A percentile compares a stretch with the other conserved stretches of the same genome.
Evolutionary conservation across 2,888 invertebrate genomes (phyloP).

Genomic region (Plebejus melissa): DNA sequence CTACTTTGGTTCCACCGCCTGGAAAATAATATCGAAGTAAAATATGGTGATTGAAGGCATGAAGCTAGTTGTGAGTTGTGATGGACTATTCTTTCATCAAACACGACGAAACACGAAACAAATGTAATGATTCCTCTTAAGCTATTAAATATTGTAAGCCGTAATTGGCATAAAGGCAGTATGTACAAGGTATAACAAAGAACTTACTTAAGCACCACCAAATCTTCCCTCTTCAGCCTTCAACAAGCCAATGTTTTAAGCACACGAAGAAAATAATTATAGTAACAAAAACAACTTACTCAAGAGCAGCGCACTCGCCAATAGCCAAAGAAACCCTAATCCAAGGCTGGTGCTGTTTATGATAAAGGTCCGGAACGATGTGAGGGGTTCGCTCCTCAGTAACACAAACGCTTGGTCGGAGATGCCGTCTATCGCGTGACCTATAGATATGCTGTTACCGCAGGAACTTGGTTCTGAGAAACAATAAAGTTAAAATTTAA

Average conservation of each 20-base stretch:
- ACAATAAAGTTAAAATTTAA: not conserved
- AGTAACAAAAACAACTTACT: constrained; percentile 45
- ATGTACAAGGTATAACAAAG: not conserved
- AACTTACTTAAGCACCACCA: not conserved
- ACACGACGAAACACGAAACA: too few species aligned
- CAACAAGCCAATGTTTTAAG: not conserved
- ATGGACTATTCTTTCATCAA: not conserved
- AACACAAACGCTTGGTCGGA: constrained; percentile 58
- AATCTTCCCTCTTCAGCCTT: not conserved
- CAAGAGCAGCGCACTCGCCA: constrained; percentile 52
- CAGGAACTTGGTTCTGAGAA: constrained; percentile 55
- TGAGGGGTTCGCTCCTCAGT: constrained; percentile 47
- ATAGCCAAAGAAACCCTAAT: constrained; percentile 52
- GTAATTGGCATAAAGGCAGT: too few species aligned
- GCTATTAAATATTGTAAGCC: not conserved
- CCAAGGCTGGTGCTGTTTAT: constrained; percentile 52
- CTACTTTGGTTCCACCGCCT: constrained; percentile 54
- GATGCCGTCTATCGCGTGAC: constrained; percentile 51
- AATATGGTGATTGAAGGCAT: not conserved
- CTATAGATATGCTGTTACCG: constrained; percentile 54
- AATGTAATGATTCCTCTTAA: not conserved
- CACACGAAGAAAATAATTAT: too few species aligned
- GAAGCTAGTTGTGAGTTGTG: not conserved
- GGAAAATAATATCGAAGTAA: constrained; percentile 29
- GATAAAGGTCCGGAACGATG: constrained; percentile 53